phyloP scores from a whole-genome alignment of 1,140 invertebrate species.

The Mactra quadrangularis region DNA sequence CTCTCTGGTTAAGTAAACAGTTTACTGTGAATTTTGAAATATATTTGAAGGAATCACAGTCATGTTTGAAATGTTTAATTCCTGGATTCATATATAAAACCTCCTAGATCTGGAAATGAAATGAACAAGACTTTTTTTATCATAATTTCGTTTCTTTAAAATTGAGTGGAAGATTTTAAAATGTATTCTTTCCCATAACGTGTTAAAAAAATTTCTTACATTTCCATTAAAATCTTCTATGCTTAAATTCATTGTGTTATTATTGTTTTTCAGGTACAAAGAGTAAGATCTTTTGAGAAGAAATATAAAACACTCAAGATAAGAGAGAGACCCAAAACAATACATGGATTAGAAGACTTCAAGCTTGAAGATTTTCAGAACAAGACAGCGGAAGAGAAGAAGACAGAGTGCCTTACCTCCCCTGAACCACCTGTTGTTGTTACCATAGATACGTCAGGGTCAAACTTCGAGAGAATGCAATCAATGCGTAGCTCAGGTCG shows the following conservation, averaged over 20 bases:
- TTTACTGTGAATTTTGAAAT: too few relatives aligned
- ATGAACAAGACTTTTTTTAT: too few relatives aligned
- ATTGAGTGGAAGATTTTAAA: too few relatives aligned
- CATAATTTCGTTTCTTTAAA: too few relatives aligned
- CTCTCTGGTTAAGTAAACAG: too few relatives aligned
- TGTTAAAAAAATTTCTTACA: too few relatives aligned
- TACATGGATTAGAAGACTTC: slow-evolving; percentile 70
- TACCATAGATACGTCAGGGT: slow-evolving; percentile 77
- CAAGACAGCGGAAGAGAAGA: slow-evolving; percentile 52
- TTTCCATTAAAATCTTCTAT: too few relatives aligned
- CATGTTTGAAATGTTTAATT: too few relatives aligned
- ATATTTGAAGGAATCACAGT: too few relatives aligned
- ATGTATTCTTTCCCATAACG: too few relatives aligned
- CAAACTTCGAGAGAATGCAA: slow-evolving; percentile 77
- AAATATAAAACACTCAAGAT: slow-evolving; percentile 73
- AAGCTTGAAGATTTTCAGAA: slow-evolving; percentile 60
- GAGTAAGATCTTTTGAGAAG: slow-evolving; percentile 71
- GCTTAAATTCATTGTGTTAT: not conserved
- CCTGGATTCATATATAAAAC: too few relatives aligned
- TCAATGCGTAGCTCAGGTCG: slow-evolving; percentile 73
- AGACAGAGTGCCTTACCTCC: slow-evolving; percentile 69
- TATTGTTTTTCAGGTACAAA: slow-evolving; percentile 65
- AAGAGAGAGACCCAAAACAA: slow-evolving; percentile 69
- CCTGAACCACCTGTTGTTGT: slow-evolving; percentile 69
- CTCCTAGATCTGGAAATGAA: too few relatives aligned